A percentile compares a stretch with the other conserved stretches of the same genome.
Conservation (phyloP, 2,797 vertebrate genomes). For the Nyctalus aviator region DNA sequence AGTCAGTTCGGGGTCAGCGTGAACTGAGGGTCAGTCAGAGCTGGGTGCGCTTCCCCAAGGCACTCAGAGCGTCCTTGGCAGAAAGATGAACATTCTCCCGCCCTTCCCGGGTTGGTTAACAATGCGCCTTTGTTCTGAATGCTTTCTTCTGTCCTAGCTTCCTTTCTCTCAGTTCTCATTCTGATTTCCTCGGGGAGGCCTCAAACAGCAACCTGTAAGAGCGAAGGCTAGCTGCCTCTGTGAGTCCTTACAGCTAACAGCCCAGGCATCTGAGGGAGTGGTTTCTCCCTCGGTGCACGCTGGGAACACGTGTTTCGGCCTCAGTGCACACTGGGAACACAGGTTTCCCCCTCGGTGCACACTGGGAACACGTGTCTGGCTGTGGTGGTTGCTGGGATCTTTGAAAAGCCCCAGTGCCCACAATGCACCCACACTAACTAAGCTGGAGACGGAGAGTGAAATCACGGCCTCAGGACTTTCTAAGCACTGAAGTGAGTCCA, state of each 20-base stretch:
- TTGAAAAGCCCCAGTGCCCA: background rate
- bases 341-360: no score
- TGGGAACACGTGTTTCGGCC: background rate
- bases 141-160: constrained; percentile 67
- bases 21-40: constrained; percentile 88
- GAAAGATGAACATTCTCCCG: constrained; percentile 84
- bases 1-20: constrained; percentile 87
- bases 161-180: constrained; percentile 82
- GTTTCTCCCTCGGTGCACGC: background rate
- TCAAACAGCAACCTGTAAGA: constrained; percentile 64
- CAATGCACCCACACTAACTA: background rate
- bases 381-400: background rate
- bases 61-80: constrained; percentile 85
- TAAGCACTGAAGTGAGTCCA: background rate
- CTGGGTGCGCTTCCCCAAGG: constrained; percentile 82
- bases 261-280: background rate
- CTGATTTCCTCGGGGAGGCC: constrained; percentile 81
- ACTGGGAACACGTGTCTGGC: background rate
- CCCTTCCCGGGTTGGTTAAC: constrained; percentile 81
- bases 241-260: background rate
- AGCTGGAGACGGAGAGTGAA: background rate
- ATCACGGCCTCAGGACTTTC: background rate
- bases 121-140: constrained; percentile 81
- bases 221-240: background rate
- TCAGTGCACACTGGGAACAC: no score